phyloP scores from a whole-genome alignment of 2,113 vertebrate species.

The Cariama cristata region DNA sequence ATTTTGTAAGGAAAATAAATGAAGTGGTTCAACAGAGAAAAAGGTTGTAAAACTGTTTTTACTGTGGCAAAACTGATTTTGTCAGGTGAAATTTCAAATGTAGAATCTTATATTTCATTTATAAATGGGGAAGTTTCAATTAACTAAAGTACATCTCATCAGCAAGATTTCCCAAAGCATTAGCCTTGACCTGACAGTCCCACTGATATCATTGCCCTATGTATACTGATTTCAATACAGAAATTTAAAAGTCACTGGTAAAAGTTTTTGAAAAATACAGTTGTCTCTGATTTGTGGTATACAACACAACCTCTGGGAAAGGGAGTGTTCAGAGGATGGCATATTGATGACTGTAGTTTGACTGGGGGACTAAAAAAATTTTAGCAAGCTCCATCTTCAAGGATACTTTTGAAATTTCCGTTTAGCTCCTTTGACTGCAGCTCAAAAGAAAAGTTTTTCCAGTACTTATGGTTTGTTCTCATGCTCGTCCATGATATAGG shows the following conservation, averaged over 20 bases:
- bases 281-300: neutral
- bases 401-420: neutral
- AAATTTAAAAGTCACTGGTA: neutral
- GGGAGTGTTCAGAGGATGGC: neutral
- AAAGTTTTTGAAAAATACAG: neutral
- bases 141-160: neutral
- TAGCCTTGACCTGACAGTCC: neutral
- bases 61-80: neutral
- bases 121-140: neutral
- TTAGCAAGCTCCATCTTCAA: neutral
- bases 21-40: neutral
- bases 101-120: neutral
- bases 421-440: neutral
- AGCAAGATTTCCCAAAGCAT: neutral
- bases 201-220: neutral
- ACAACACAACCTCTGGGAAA: neutral
- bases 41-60: neutral
- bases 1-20: neutral
- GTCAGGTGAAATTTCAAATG: neutral
- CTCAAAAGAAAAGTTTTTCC: neutral
- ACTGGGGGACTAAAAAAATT: neutral
- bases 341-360: neutral
- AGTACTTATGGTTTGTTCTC: neutral
- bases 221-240: neutral
- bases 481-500: neutral